Evolutionary conservation across 2,113 vertebrate genomes (phyloP), one percentile per base, ranked within the genome.

Genomic region (Chauna torquata): DNA sequence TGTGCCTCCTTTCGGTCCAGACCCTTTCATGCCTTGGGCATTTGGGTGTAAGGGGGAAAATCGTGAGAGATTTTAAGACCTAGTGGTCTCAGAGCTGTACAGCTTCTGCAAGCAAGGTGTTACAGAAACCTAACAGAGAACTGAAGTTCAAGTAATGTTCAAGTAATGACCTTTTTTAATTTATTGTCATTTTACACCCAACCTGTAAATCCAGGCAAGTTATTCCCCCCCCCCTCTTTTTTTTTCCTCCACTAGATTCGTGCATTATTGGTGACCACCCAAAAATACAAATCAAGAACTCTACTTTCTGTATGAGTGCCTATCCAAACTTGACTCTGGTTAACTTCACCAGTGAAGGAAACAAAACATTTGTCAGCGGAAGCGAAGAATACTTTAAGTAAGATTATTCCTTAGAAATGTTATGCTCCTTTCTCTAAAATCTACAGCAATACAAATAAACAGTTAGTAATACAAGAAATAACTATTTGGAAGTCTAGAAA

Each of bases 361-460:
- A 99, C 97, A 99, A 99, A 97, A 99, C 98, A 0, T 99, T 99
- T 61, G 99, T 99, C 98, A 99, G 99, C 88, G 99, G 99, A 62
- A 99, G 99, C 24, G 99, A 99, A 97, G 99, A 99, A 81, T 99
- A 99, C 91, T 99, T 99, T 98, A 99, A 99, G 99, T 99, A 98
- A 99, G 99, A 97, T 14, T 14, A 47, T 45, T 30, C 8, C 89
- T 86, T 28, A 12, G 27, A 79, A 65, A 49, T 2, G 1, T 47
- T 12, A 16, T 1, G 6, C 18, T 47, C 16, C 16, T 78, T 61
- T 7, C 50, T 74, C 25, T 83, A 61, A 93, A 96, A 42, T n/a
- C 30, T 9, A 2, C 7, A 9, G 30, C 11, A 55, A 38, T 30
- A 20, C 30, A 44, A 44, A 45, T 23, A 62, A 17, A 36, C 40